Base-by-base conservation (phyloP, 2,797 vertebrate genomes). In the Heteromormyrus szaboi region DNA sequence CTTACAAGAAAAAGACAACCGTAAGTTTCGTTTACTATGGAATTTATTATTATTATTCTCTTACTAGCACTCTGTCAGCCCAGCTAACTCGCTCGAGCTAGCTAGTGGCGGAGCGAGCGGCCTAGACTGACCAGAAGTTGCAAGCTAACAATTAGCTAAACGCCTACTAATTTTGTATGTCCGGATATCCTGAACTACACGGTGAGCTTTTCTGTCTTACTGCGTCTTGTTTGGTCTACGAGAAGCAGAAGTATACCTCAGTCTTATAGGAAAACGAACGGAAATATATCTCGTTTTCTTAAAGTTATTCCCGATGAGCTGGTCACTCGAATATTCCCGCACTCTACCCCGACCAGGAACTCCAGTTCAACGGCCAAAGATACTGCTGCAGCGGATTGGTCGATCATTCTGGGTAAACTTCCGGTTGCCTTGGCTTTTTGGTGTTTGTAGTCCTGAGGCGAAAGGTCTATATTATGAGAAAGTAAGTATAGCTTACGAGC, bases 321-420 rank as follows among this genome's bases (percentile, higher is more conserved):
- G 37, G 11, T 53, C 59, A 41, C 90, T 88, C 81, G 89, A 91
- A 95, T 96, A 90, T 95, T 95, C 95, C 94, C 95, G 95, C 96
- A 96, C 93, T 95, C 91, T 92, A 56, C 65, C 88, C 53, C 54
- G 11, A 83, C 72, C 46, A 88, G 12, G 89, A 88, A 87, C 37
- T 83, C 53, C 12, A 22, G 48, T 89, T 89, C 91, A 91, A 92
- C 92, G 89, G 88, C 72, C 25, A 88, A 79, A 37, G 8, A 41
- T 46, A 56, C 3, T 29, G 41, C 11, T 1, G 65, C 6, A 86
- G 22, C 89, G 76, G 68, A 92, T 91, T 92, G 90, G 92, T 76
- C 65, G 87, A 48, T 68, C 37, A 4, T 29, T 65, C 33, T 2
- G 79, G 12, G 37, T 7, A 1, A 14, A 14, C 2, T 81, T 88